These are phyloP conservation scores for Nerophis lumbriciformis DNA, from an alignment of 2,113 vertebrate species.

Conservation along the genomic window DNA sequence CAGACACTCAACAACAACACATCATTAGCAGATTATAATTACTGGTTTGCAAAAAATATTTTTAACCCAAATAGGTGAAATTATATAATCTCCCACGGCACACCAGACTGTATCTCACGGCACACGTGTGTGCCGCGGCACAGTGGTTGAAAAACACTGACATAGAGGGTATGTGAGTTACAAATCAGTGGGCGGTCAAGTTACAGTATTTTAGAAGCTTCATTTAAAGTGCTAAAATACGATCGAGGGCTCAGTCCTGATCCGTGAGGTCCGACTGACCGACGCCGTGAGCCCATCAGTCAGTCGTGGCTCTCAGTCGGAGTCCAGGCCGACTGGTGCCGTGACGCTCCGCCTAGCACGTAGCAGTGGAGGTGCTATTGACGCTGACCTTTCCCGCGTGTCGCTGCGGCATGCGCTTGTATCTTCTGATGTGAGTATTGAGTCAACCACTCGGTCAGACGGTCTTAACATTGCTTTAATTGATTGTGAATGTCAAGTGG, in stretches of 20 bases:
- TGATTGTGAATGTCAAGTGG: slow-evolving; percentile 63
- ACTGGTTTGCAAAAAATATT: too few relatives aligned
- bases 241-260: slow-evolving; percentile 50
- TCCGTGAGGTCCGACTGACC: slow-evolving; percentile 55
- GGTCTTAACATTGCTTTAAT: slow-evolving; percentile 65
- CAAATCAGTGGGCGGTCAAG: too few relatives aligned
- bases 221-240: too few relatives aligned
- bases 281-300: slow-evolving; percentile 40
- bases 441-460: slow-evolving; percentile 38
- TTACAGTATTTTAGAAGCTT: too few relatives aligned
- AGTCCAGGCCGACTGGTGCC: slow-evolving; percentile 33
- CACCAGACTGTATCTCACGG: too few relatives aligned
- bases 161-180: too few relatives aligned
- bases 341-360: slow-evolving; percentile 39
- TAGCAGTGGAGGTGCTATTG: slow-evolving; percentile 31
- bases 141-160: too few relatives aligned
- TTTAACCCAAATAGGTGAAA: too few relatives aligned
- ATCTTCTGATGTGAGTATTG: slow-evolving; percentile 58
- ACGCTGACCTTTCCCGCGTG: slow-evolving; percentile 61
- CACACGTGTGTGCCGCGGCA: too few relatives aligned
- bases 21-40: too few relatives aligned
- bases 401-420: slow-evolving; percentile 28
- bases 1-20: too few relatives aligned
- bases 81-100: too few relatives aligned
- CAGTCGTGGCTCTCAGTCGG: slow-evolving; percentile 32